Percentiles rank a stretch among this genome's conserved stretches.
phyloP scores from a whole-genome alignment of 1,140 invertebrate genomes.

The Dendroctonus ponderosae region DNA sequence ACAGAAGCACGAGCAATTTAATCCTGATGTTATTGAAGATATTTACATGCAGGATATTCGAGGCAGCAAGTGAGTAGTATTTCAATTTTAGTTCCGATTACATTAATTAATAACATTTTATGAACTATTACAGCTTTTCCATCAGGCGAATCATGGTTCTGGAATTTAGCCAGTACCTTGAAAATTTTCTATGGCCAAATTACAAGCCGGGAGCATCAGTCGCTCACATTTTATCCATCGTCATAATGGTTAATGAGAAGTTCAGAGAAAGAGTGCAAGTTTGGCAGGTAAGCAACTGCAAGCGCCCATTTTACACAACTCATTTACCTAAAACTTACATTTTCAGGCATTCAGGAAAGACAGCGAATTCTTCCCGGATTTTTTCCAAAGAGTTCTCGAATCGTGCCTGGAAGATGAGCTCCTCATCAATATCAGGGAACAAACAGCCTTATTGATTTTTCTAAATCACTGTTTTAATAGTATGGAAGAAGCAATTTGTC shows the following conservation, averaged over 20 bases:
- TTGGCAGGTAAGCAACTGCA: constrained; percentile 72
- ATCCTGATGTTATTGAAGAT: constrained; percentile 73
- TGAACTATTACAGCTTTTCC: constrained; percentile 63
- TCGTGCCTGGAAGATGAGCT: constrained; percentile 61
- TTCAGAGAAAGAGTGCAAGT: constrained; percentile 93
- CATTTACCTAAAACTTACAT: not conserved
- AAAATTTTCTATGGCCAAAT: constrained; percentile 98
- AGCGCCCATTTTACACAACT: constrained; percentile 1
- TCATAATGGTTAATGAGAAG: constrained; percentile 98
- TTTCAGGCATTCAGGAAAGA: constrained; percentile 74
- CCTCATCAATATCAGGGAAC: constrained; percentile 67
- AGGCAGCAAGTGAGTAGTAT: constrained; percentile 60
- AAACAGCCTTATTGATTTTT: constrained; percentile 86
- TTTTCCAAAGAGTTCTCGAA: constrained; percentile 83
- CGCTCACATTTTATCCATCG: constrained; percentile 90
- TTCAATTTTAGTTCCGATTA: not conserved
- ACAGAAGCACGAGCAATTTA: constrained; percentile 67
- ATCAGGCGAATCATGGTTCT: constrained; percentile 90
- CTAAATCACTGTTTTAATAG: constrained; percentile 96
- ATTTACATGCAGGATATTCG: constrained; percentile 81
- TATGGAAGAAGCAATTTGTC: constrained; percentile 90
- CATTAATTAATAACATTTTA: not conserved
- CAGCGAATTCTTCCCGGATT: constrained; percentile 78
- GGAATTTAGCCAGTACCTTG: constrained; percentile 96
- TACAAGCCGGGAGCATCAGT: constrained; percentile 71